phyloP scores from a whole-genome alignment of 2,113 vertebrate genomes.

The Psettodes erumei region DNA sequence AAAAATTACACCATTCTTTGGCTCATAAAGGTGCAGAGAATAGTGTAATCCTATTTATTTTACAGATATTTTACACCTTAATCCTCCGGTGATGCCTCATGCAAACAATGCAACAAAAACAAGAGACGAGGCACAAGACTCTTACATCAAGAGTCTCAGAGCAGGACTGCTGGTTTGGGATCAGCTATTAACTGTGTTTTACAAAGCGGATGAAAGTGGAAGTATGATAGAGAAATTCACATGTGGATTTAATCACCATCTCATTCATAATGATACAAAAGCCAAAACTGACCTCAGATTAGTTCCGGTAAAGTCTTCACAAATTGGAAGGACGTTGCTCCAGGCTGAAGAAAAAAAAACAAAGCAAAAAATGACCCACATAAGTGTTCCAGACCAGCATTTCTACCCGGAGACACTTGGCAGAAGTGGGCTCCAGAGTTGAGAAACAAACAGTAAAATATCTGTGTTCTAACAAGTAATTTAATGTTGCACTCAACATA shows the following conservation, averaged over 20 bases:
- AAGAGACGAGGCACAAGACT: not conserved
- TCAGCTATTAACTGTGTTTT: not conserved
- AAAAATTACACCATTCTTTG: slow-evolving; percentile 39
- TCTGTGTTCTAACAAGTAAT: slow-evolving; percentile 40
- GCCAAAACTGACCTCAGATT: not conserved
- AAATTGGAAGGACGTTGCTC: slow-evolving; percentile 1
- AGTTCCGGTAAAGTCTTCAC: not conserved
- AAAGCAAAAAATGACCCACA: not conserved
- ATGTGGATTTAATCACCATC: not conserved
- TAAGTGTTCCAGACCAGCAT: slow-evolving; percentile 37
- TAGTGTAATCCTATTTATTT: slow-evolving; percentile 14
- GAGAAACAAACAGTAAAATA: slow-evolving; percentile 46
- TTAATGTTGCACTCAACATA: slow-evolving; percentile 27
- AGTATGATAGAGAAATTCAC: not conserved
- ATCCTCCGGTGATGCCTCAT: slow-evolving; percentile 16
- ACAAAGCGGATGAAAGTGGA: slow-evolving; percentile 4
- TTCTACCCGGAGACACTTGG: slow-evolving; percentile 38
- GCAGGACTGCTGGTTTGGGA: slow-evolving; percentile 47
- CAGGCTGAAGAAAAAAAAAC: not conserved
- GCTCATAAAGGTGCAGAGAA: slow-evolving; percentile 22
- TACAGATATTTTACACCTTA: slow-evolving; percentile 53
- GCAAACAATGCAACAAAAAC: slow-evolving; percentile 16
- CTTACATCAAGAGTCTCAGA: slow-evolving; percentile 29
- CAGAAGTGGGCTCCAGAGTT: slow-evolving; percentile 26
- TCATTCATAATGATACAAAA: slow-evolving; percentile 15